Conservation (phyloP, 2,888 invertebrate genomes). For the Xanthia togata region DNA sequence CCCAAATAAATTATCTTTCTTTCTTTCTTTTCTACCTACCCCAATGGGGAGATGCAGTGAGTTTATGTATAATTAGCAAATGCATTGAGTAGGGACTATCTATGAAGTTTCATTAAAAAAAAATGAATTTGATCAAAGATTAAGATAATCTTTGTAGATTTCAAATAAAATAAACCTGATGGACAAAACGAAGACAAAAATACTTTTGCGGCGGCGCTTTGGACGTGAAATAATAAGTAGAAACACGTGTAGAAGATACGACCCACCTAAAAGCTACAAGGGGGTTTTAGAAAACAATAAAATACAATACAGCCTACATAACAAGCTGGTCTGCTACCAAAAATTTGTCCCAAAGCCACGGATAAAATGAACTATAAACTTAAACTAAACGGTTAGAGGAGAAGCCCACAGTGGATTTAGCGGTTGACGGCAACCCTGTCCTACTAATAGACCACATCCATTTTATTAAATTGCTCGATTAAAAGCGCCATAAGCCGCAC, state of each 20-base stretch:
- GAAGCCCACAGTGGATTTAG: constrained; percentile 54
- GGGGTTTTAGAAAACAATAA: not conserved
- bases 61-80: not conserved
- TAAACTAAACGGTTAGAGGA: constrained; percentile 54
- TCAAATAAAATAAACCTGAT: not conserved
- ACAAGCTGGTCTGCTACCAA: not conserved
- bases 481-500: constrained; percentile 79
- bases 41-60: not conserved
- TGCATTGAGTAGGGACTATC: not conserved
- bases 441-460: constrained; percentile 78
- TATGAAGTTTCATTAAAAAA: not conserved
- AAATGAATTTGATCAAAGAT: not conserved
- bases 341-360: not conserved
- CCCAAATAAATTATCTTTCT: no score
- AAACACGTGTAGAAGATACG: constrained; percentile 12
- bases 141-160: not conserved
- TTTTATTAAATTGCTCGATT: constrained; percentile 83
- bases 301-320: not conserved
- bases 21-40: not conserved
- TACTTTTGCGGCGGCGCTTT: not conserved
- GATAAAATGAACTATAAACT: constrained; percentile 42
- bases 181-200: not conserved
- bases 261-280: constrained; percentile 6
- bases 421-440: constrained; percentile 61
- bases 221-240: not conserved